Evolutionary conservation across 1,140 invertebrate genomes (phyloP).

Genomic region (Amyelois transitella): DNA sequence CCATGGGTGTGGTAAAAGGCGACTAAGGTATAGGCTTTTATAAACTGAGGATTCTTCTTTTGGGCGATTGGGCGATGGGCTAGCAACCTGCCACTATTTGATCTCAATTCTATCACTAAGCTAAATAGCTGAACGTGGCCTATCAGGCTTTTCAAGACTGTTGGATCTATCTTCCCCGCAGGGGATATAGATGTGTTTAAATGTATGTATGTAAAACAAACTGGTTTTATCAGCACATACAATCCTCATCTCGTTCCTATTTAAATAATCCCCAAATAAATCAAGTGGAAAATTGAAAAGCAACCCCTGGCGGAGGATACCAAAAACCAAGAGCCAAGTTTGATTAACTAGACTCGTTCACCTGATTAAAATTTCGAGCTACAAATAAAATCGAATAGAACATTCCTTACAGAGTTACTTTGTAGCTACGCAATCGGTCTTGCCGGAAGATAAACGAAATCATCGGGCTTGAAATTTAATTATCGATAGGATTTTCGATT

Average conservation of each 20-base stretch:
- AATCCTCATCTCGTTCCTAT: conserved; percentile 34
- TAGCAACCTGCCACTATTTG: too few relatives aligned
- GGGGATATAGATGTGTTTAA: too few relatives aligned
- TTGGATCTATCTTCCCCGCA: too few relatives aligned
- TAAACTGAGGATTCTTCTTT: too few relatives aligned
- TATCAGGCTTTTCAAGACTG: too few relatives aligned
- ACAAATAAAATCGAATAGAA: conserved; percentile 1
- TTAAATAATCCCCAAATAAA: conserved; percentile 50
- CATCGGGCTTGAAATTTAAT: conserved; percentile 1
- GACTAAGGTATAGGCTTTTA: too few relatives aligned
- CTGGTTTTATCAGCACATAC: too few relatives aligned
- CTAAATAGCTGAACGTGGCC: too few relatives aligned
- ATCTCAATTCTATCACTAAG: too few relatives aligned
- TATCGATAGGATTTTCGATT: background rate
- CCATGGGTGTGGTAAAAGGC: too few relatives aligned
- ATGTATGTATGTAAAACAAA: too few relatives aligned
- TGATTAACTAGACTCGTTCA: conserved; percentile 37
- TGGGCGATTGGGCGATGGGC: too few relatives aligned
- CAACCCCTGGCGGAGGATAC: conserved; percentile 7
- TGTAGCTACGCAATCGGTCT: background rate
- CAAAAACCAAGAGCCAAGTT: conserved; percentile 45
- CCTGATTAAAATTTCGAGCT: conserved; percentile 32
- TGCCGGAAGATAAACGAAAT: background rate
- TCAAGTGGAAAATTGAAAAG: conserved; percentile 61
- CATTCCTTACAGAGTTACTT: background rate